Percentiles rank a stretch among this genome's conserved stretches.
Evolutionary conservation across 2,888 invertebrate species (phyloP).

Genomic region (Callyntrura guangdongensis): DNA sequence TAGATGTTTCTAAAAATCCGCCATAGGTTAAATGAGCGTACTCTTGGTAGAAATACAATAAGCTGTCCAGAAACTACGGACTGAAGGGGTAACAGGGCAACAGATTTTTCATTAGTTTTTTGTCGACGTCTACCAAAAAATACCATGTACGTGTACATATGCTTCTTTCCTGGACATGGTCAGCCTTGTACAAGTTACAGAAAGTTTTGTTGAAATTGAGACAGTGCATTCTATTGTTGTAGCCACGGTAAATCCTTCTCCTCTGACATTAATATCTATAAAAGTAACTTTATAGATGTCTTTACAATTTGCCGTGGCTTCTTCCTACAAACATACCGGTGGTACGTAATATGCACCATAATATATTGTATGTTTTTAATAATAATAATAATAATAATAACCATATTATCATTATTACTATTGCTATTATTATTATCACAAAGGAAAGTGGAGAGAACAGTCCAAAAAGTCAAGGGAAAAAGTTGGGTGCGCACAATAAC

Average conservation of each 20-base stretch:
- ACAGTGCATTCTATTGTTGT: constrained; percentile 54
- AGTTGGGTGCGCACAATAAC: constrained; percentile 39
- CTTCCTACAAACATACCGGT: background rate
- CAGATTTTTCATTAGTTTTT: background rate
- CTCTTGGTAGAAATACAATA: background rate
- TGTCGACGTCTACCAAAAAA: background rate
- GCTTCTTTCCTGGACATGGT: constrained; percentile 9
- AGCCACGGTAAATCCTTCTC: constrained; percentile 27
- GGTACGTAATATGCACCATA: constrained; percentile 22
- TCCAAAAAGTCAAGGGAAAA: constrained; percentile 53
- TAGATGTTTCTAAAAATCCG: background rate
- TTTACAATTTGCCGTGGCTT: constrained; percentile 5
- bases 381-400: constrained; percentile 9
- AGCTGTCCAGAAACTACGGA: background rate
- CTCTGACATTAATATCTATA: constrained; percentile 59
- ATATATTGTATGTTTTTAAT: constrained; percentile 55
- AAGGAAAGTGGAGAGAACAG: constrained; percentile 56
- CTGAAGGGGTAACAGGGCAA: background rate
- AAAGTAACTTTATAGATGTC: constrained; percentile 46
- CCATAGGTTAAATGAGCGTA: background rate
- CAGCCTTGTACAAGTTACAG: constrained; percentile 10
- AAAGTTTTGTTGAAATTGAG: constrained; percentile 42
- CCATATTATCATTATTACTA: constrained; percentile 45
- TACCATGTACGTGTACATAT: background rate
- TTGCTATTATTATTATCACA: constrained; percentile 61